Conservation (phyloP, 1,140 invertebrate genomes). For the Leptoteleia sp. region DNA sequence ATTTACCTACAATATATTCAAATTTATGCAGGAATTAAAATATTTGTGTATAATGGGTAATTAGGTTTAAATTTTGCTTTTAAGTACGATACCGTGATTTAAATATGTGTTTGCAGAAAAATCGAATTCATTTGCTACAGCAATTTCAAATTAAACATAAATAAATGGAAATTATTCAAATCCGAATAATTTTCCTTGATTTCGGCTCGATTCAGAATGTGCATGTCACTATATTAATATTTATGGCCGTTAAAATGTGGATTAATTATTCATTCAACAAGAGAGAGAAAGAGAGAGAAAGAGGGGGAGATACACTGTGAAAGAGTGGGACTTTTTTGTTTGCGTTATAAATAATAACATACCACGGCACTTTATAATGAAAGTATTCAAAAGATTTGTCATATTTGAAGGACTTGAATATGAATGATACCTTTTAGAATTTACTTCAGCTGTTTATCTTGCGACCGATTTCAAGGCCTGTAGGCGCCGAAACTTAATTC, state of each 20-base stretch:
- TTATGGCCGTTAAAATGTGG: conserved; percentile 37
- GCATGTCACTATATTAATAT: conserved; percentile 44
- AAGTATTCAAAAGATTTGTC: conserved; percentile 28
- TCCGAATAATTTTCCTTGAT: conserved; percentile 20
- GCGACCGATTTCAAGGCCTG: not conserved
- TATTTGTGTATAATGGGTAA: too few species aligned
- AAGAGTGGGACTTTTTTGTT: conserved; percentile 26
- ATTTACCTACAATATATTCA: too few species aligned
- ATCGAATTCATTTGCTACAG: too few species aligned
- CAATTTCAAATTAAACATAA: conserved; percentile 12
- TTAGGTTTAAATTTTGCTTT: too few species aligned
- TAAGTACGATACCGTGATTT: too few species aligned
- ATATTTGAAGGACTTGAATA: conserved; percentile 30
- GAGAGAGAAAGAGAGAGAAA: too few species aligned
- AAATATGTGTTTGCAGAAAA: too few species aligned
- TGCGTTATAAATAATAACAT: conserved; percentile 45
- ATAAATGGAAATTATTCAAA: conserved; percentile 45
- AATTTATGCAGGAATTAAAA: too few species aligned
- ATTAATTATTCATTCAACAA: conserved; percentile 54
- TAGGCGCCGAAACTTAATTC: not conserved
- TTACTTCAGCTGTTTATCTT: conserved; percentile 15
- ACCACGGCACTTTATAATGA: conserved; percentile 6
- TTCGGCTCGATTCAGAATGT: conserved; percentile 26
- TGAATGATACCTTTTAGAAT: conserved; percentile 39
- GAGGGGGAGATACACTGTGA: conserved; percentile 16